Evolutionary conservation across 2,113 vertebrate genomes (phyloP), one percentile per base, ranked within the genome.

Genomic region (Tetrao urogallus): DNA sequence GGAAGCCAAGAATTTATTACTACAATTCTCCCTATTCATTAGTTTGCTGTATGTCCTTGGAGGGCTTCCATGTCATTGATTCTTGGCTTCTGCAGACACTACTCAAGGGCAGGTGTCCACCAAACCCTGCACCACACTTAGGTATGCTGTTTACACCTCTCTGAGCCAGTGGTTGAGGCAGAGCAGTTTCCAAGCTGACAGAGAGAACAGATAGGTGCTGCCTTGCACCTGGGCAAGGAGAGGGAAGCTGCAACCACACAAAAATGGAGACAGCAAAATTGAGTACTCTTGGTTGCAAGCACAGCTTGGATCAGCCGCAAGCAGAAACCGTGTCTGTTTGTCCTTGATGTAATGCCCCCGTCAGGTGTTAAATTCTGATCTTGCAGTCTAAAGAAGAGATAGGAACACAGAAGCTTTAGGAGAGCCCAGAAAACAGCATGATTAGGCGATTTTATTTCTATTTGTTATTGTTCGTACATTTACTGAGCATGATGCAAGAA

Each of bases 1-100:
- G 64, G 67, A 86, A 89, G 81, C 84, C 94, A 91, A 82, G 74
- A 87, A 87, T 82, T 86, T 89, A 84, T 85, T 64, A 25, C 83
- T 91, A 13, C 64, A 76, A 1, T 60, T 67, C 83, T 90, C 25
- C 36, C 48, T 89, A 5, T 72, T 82, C 70, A 28, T 48, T 92
- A 60, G 21, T 82, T 87, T 78, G 24, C 50, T 88, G 36, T 10
- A 8, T 74, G 82, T 50, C 79, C 69, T 86, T 77, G 72, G 79
- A 86, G 36, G 19, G 7, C 3, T 2, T 86, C 78, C 54, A 9
- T 56, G 54, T 66, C 74, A 38, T 58, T 82, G 83, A 25, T 30
- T 90, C 81, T 78, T 72, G 57, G 61, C 66, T 90, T 89, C 90
- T 82, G 63, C 77, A 52, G 67, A 42, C 27, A 32, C 11, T 88